These are phyloP conservation scores for Tipula unca DNA, from an alignment of 2,888 invertebrate species.

Conservation along the genomic window DNA sequence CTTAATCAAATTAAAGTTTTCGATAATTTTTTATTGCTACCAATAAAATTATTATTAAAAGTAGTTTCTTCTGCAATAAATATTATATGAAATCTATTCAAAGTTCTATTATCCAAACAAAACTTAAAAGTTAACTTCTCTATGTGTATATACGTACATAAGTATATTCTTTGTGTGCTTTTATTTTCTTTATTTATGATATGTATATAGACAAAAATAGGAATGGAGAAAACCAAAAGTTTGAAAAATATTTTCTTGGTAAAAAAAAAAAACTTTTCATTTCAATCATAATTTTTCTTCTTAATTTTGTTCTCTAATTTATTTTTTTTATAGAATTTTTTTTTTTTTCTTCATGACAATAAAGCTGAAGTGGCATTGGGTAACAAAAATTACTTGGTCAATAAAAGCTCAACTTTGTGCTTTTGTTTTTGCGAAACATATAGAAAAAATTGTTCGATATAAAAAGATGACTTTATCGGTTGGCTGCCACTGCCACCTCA, in stretches of 20 bases:
- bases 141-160: no score
- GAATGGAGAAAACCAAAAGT: not conserved
- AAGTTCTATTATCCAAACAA: not conserved
- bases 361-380: not conserved
- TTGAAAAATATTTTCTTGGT: not conserved
- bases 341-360: not conserved
- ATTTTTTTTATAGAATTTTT: not conserved
- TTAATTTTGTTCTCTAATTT: not conserved
- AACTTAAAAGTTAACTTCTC: slow-evolving; percentile 1
- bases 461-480: not conserved
- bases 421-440: not conserved
- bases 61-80: not conserved
- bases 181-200: not conserved
- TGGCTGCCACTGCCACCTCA: not conserved
- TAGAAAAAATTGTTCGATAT: not conserved
- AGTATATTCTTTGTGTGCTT: not conserved
- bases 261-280: not conserved
- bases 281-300: not conserved
- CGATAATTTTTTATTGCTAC: not conserved
- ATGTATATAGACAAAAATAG: not conserved
- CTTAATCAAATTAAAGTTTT: not conserved
- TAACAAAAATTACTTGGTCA: not conserved
- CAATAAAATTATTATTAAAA: not conserved
- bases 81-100: not conserved
- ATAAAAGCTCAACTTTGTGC: not conserved